These are phyloP conservation scores for Apotomis betuletana DNA, from an alignment of 2,888 invertebrate species.

Conservation along the genomic window DNA sequence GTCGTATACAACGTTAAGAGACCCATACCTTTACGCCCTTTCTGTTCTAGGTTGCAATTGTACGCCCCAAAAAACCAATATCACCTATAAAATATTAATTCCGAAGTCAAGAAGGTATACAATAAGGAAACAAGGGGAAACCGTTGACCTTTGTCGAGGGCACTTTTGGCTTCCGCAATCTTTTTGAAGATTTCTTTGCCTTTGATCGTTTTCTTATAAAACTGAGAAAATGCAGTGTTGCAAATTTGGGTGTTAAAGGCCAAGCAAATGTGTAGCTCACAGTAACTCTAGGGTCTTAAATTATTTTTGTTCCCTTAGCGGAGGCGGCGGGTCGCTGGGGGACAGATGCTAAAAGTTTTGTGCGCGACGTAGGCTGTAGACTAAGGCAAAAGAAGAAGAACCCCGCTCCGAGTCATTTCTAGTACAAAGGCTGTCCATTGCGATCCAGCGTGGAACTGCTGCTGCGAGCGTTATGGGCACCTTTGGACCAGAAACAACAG, in stretches of 20 bases:
- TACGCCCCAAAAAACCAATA: conserved; percentile 42
- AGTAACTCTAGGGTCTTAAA: too few relatives aligned
- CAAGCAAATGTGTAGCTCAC: too few relatives aligned
- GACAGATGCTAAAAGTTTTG: too few relatives aligned
- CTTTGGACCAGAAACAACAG: too few relatives aligned
- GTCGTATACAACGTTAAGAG: not conserved
- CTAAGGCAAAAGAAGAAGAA: too few relatives aligned
- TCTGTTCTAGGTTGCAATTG: not conserved
- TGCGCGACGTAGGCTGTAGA: too few relatives aligned
- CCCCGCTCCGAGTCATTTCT: too few relatives aligned
- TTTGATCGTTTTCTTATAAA: conserved; percentile 33
- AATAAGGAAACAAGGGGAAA: conserved; percentile 48
- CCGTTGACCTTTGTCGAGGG: conserved; percentile 48
- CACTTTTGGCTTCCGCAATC: conserved; percentile 44
- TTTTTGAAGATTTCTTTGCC: conserved; percentile 49
- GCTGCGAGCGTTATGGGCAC: too few relatives aligned
- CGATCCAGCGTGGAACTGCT: too few relatives aligned
- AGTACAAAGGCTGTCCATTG: too few relatives aligned
- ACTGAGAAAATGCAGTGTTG: conserved; percentile 28
- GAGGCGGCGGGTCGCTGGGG: too few relatives aligned
- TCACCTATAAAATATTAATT: conserved; percentile 50
- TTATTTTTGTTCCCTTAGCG: too few relatives aligned
- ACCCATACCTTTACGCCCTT: not conserved
- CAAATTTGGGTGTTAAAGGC: conserved; percentile 2
- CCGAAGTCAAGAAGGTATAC: conserved; percentile 44